Percentiles rank a stretch among this genome's conserved stretches.
Conservation (phyloP, 2,797 vertebrate species). For the Spatula versicolor region DNA sequence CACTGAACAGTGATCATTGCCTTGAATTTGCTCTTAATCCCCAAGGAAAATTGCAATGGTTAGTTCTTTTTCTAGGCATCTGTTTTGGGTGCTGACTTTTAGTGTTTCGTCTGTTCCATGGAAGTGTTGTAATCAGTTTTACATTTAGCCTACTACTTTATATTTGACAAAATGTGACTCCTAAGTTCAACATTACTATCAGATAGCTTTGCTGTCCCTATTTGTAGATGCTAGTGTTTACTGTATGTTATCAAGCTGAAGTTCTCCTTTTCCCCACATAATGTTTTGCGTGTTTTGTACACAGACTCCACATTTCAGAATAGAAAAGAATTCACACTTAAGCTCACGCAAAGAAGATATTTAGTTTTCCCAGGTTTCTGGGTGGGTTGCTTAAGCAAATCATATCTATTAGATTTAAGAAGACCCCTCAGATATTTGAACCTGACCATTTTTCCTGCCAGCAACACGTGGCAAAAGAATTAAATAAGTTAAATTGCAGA, state of each 20-base stretch:
- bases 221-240: neutral
- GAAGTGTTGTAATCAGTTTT: conserved; percentile 31
- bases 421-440: neutral
- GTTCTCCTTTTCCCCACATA: conserved; percentile 7
- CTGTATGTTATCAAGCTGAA: neutral
- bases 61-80: conserved; percentile 4
- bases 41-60: neutral
- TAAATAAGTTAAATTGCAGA: conserved; percentile 20
- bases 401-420: neutral
- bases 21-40: neutral
- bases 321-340: neutral
- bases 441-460: neutral
- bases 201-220: neutral
- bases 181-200: neutral
- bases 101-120: neutral
- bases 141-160: conserved; percentile 23
- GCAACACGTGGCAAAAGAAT: conserved; percentile 35
- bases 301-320: neutral
- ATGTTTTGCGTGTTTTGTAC: neutral
- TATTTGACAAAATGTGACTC: neutral
- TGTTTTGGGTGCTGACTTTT: conserved; percentile 2
- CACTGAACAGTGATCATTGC: neutral
- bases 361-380: conserved; percentile 30
- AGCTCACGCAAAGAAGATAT: neutral
- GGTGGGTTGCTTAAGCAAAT: neutral